Conservation (phyloP, 2,113 vertebrate genomes). For the Saccopteryx bilineata region DNA sequence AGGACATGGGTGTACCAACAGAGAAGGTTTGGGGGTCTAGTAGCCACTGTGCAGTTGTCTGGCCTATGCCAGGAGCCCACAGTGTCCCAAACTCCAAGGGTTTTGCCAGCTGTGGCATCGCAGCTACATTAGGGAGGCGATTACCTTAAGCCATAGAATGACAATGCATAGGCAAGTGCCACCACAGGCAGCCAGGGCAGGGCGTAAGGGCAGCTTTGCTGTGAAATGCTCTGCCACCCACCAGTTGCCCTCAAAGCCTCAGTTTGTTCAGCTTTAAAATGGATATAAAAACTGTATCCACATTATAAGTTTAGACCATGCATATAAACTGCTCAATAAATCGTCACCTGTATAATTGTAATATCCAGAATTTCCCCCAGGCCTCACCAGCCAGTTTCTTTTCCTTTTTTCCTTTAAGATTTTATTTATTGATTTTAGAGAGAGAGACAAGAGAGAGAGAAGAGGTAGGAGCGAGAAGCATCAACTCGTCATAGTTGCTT, state of each 20-base stretch:
- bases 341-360: background rate
- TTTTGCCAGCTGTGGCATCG: background rate
- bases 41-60: background rate
- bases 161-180: rapidly evolving
- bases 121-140: background rate
- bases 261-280: background rate
- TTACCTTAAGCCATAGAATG: background rate
- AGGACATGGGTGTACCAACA: background rate
- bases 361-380: background rate
- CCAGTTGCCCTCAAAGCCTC: background rate
- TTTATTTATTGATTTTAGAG: no score
- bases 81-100: background rate
- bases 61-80: background rate
- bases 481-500: no score
- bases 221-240: background rate
- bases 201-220: background rate
- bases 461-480: no score
- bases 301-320: background rate
- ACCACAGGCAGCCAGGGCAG: background rate
- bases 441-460: no score
- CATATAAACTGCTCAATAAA: background rate
- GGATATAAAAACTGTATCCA: background rate
- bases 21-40: background rate
- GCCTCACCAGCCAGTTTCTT: background rate
- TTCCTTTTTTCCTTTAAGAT: no score